Base-by-base conservation (phyloP, 2,888 invertebrate genomes). In the Octodonta nipae region DNA sequence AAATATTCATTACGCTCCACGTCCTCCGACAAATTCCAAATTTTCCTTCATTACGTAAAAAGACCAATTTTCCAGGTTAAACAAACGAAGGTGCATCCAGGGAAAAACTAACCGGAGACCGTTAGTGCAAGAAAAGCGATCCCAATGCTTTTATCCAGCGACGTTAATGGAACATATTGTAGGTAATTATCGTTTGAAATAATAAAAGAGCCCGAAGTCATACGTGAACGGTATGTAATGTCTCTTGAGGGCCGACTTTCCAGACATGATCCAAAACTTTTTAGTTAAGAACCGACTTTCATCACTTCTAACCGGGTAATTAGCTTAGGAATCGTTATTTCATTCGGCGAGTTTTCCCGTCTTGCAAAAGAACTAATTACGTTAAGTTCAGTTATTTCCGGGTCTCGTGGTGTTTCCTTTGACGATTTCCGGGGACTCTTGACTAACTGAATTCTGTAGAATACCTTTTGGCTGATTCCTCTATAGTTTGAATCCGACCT, bases 401-500 rank as follows among this genome's bases (percentile, higher is more conserved):
- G n/a, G n/a, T 22, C 22, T 22, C 22, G 22, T 22, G 22, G n/a
- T 11, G 22, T 22, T 22, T n/a, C 22, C 11, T 22, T 22, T 11
- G 10, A 22, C 22, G 22, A n/a, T n/a, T n/a, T n/a, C n/a, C n/a
- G n/a, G n/a, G n/a, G n/a, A 22, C 22, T 22, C n/a, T 22, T 22
- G 11, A 22, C 22, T 22, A 22, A n/a, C 22, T 22, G n/a, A 22
- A 22, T 22, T 22, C 11, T n/a, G 10, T 11, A 22, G 22, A 10
- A 14, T 22, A n/a, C n/a, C n/a, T n/a, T n/a, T n/a, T n/a, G n/a
- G n/a, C n/a, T n/a, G n/a, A n/a, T n/a, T n/a, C n/a, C n/a, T n/a
- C n/a, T n/a, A n/a, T n/a, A n/a, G n/a, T n/a, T n/a, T 16, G 15
- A 24, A 34, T 34, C 37, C 34, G 28, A 31, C 28, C 30, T 28